These are phyloP conservation scores for Lutjanus erythropterus DNA, from an alignment of 2,113 vertebrate genomes.

Conservation along the genomic window DNA sequence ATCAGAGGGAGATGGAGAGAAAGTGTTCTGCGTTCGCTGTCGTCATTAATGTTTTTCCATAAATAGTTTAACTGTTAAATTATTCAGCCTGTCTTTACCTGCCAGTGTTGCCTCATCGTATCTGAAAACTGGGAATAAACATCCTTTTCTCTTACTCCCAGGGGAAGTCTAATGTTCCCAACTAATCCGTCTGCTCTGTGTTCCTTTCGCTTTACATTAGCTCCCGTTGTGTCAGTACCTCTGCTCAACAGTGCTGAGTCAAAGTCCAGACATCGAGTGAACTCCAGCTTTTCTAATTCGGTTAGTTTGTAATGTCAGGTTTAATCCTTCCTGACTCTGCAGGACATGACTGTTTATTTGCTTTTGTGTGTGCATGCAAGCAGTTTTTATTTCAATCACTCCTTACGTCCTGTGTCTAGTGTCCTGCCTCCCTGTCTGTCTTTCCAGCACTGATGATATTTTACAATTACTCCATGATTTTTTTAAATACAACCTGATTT, in stretches of 20 bases:
- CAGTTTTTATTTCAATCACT: slow-evolving; percentile 5
- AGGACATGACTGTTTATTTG: slow-evolving; percentile 7
- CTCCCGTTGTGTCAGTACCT: neutral
- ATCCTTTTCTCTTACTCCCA: neutral
- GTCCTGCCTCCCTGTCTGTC: slow-evolving; percentile 6
- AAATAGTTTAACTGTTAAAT: neutral
- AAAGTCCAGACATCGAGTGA: slow-evolving; percentile 33
- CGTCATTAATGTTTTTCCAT: neutral
- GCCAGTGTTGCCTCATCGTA: neutral
- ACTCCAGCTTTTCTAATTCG: slow-evolving; percentile 41
- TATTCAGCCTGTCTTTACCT: neutral
- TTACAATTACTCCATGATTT: slow-evolving; percentile 5
- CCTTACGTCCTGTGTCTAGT: neutral
- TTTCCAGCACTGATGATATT: neutral
- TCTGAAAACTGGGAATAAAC: neutral
- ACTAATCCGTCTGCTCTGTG: neutral
- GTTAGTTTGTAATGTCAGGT: slow-evolving; percentile 41
- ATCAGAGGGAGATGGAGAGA: neutral
- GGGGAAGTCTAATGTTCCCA: neutral
- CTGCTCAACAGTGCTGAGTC: slow-evolving; percentile 40
- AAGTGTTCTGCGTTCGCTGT: neutral
- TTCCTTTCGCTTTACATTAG: slow-evolving; percentile 26
- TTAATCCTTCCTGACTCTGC: neutral
- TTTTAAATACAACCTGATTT: neutral
- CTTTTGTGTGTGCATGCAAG: neutral